phyloP scores from a whole-genome alignment of 2,113 vertebrate genomes.

The Tragelaphus buxtoni region DNA sequence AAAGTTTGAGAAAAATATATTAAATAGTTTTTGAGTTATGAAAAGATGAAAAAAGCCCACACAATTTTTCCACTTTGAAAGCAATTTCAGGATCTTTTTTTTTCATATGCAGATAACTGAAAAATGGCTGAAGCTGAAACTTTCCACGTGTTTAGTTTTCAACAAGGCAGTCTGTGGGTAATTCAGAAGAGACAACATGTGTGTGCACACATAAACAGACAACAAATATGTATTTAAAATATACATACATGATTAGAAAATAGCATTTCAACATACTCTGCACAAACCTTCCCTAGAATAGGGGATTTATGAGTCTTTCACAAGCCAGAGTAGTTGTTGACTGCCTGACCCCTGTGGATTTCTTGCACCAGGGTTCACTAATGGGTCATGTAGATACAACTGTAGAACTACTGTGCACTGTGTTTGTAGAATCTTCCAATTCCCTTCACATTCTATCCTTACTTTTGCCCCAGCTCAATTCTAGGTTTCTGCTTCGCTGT shows the following conservation, averaged over 20 bases:
- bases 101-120: slow-evolving; percentile 61
- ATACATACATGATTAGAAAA: neutral
- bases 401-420: neutral
- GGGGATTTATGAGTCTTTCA: neutral
- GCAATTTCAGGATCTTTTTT: slow-evolving; percentile 66
- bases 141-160: slow-evolving; percentile 51
- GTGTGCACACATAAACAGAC: neutral
- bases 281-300: neutral
- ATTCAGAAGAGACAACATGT: neutral
- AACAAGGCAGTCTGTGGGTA: slow-evolving; percentile 14
- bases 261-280: neutral
- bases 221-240: neutral
- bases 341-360: neutral
- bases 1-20: slow-evolving; percentile 72
- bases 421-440: neutral
- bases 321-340: neutral
- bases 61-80: slow-evolving; percentile 75
- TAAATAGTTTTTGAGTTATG: slow-evolving; percentile 72
- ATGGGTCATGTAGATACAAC: neutral
- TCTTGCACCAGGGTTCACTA: neutral
- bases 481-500: neutral
- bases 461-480: neutral
- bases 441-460: neutral
- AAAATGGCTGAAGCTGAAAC: slow-evolving; percentile 65
- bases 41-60: slow-evolving; percentile 71